Percentiles rank a stretch among this genome's conserved stretches.
Conservation (phyloP, 2,113 vertebrate genomes). For the Motacilla tschutschensis region DNA sequence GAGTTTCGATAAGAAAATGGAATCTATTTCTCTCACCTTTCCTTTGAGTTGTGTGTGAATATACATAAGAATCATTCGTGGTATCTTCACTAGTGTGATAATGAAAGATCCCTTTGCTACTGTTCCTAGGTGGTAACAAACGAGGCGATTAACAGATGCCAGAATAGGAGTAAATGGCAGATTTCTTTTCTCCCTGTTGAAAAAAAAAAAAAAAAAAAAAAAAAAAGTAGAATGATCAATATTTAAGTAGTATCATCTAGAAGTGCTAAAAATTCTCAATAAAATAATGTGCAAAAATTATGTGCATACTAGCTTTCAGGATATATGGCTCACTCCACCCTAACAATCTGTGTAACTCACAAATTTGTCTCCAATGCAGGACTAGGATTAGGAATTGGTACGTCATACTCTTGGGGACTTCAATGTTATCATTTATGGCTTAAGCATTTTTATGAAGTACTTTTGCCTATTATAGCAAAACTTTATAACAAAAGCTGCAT, state of each 20-base stretch:
- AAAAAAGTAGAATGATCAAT: neutral
- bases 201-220: constrained; percentile 27
- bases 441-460: neutral
- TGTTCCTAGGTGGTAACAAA: constrained; percentile 93
- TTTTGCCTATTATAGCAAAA: neutral
- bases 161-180: constrained; percentile 92
- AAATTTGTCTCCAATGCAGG: neutral
- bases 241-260: neutral
- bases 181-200: constrained; percentile 88
- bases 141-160: constrained; percentile 89
- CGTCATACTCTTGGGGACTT: neutral
- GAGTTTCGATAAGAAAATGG: neutral
- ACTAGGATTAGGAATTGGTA: neutral
- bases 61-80: constrained; percentile 94
- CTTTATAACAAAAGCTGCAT: neutral
- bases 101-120: constrained; percentile 98
- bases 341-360: neutral
- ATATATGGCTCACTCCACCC: neutral
- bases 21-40: constrained; percentile 79
- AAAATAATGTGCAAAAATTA: neutral
- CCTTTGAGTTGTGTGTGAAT: constrained; percentile 95
- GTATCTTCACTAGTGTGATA: constrained; percentile 96
- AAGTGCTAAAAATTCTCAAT: neutral
- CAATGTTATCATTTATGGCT: neutral
- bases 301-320: neutral